Base-by-base conservation (phyloP, 2,888 invertebrate species). In the Leptopilina myrica region DNA sequence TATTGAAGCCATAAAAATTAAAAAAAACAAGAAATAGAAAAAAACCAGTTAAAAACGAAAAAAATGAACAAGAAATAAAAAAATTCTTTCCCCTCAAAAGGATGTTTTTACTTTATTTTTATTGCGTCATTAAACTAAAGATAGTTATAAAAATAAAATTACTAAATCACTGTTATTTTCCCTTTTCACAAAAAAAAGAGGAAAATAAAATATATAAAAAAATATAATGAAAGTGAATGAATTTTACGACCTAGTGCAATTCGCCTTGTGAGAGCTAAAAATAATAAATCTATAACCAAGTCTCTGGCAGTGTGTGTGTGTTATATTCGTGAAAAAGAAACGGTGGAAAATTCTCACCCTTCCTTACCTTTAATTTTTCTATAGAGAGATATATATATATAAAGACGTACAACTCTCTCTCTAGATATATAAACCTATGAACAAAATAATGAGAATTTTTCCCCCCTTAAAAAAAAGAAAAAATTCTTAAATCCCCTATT, bases 241-340 rank as follows among this genome's bases (percentile, higher is more conserved):
- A 33, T 56, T 33, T 73, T 7, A 33, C 56, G 33, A 73, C 0
- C 11, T 26, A 73, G 12, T 73, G 56, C 56, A 73, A 56, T 56
- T 73, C 56, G 33, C 56, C n/a, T 33, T 73, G 20, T 56, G 33
- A 14, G 56, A 20, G 56, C 73, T 73, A 73, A 56, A 73, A 73
- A 73, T 73, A 73, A 73, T 73, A 56, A 73, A 73, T 73, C 73
- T 33, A 73, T 73, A 73, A 73, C 56, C 9, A 73, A 56, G 73
- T 56, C n/a, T 56, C n/a, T 9, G 46, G 12, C 73, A 53, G 56
- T 73, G 26, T 8, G 20, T 8, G 20, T 20, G 20, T 20, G 20
- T 20, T 20, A 20, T 20, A 49, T 11, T 2, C 11, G 26, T 53
- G 14, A 9, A 12, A 33, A 56, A 33, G 8, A 69, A 69, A 56